Evolutionary conservation across 1,140 invertebrate species (phyloP).

Genomic region (Procambarus virginalis): DNA sequence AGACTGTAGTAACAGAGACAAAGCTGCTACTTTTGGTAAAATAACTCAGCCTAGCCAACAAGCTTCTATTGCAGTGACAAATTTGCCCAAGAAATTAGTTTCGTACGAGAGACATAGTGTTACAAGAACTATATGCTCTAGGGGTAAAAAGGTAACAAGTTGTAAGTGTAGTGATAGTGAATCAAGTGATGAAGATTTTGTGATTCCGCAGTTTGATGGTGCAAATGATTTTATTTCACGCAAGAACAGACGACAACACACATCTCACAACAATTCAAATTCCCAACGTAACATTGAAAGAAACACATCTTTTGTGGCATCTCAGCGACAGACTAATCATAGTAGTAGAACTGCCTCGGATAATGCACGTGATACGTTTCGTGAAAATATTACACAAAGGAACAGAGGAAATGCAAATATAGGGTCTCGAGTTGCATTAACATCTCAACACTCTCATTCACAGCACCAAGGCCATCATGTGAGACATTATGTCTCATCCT

Average conservation of each 20-base stretch:
- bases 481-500: conserved; percentile 1
- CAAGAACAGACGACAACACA: background rate
- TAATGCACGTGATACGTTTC: conserved; percentile 12
- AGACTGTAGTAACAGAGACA: background rate
- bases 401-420: conserved; percentile 8
- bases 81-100: background rate
- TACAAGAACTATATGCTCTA: background rate
- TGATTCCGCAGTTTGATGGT: conserved; percentile 60
- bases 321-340: conserved; percentile 15
- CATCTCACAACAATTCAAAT: background rate
- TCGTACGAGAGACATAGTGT: background rate
- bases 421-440: background rate
- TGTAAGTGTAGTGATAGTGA: conserved; percentile 19
- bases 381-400: conserved; percentile 30
- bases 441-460: conserved; percentile 1
- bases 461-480: conserved; percentile 5
- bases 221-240: conserved; percentile 48
- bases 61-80: background rate
- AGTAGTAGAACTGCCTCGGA: background rate
- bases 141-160: background rate
- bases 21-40: background rate
- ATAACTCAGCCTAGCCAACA: background rate
- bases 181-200: conserved; percentile 46
- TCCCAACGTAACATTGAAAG: background rate
- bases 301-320: background rate